A percentile compares a stretch with the other conserved stretches of the same genome.
Conservation (phyloP, 2,888 invertebrate genomes). For the Xestoiulus laeticollis region DNA sequence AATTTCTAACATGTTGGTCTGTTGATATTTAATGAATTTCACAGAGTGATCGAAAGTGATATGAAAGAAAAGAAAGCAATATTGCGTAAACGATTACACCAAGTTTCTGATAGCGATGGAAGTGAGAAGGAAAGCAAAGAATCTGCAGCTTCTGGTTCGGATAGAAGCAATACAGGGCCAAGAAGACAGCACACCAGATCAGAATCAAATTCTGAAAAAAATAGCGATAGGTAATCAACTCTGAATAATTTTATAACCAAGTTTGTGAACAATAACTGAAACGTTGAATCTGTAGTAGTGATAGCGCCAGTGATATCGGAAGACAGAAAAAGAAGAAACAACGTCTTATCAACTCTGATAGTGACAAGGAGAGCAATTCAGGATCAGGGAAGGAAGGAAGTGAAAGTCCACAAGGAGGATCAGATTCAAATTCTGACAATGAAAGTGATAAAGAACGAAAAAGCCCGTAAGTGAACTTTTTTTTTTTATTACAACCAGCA, state of each 20-base stretch:
- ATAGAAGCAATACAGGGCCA: not conserved
- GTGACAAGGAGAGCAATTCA: conserved; percentile 38
- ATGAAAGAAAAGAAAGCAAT: not conserved
- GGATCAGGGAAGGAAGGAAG: conserved; percentile 39
- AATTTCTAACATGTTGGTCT: not conserved
- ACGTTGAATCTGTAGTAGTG: not conserved
- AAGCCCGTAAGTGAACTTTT: conserved; percentile 27
- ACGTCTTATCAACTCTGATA: not conserved
- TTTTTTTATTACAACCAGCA: too few species aligned
- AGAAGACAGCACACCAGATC: not conserved
- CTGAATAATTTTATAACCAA: not conserved
- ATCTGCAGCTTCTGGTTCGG: not conserved
- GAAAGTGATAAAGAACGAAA: conserved; percentile 29
- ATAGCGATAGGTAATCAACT: not conserved
- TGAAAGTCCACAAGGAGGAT: conserved; percentile 11
- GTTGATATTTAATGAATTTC: not conserved
- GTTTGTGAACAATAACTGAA: not conserved
- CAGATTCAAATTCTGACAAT: not conserved
- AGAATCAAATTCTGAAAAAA: not conserved
- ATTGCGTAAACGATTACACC: not conserved
- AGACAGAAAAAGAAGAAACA: too few species aligned
- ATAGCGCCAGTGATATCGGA: not conserved
- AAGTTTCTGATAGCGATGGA: not conserved
- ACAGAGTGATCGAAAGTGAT: not conserved
- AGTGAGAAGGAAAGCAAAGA: not conserved